Evolutionary conservation across 2,113 vertebrate species (phyloP).

Genomic region (Laticauda colubrina): DNA sequence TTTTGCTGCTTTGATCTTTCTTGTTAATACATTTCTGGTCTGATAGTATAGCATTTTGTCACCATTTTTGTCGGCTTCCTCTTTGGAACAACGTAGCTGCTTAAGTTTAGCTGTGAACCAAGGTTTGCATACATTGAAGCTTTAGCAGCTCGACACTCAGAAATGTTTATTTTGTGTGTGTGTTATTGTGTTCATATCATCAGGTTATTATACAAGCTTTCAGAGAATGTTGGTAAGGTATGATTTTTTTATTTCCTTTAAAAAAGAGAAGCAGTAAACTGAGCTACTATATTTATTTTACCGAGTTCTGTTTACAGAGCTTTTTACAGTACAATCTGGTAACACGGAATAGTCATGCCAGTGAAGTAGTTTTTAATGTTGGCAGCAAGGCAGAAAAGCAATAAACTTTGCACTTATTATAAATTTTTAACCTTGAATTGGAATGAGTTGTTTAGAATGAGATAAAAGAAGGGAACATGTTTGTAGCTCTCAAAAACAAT

Average conservation of each 20-base stretch:
- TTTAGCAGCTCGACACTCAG: constrained; percentile 27
- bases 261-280: constrained; percentile 30
- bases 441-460: constrained; percentile 22
- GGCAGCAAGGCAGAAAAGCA: not conserved
- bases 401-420: not conserved
- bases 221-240: constrained; percentile 17
- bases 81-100: too few relatives aligned
- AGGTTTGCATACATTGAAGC: constrained; percentile 7
- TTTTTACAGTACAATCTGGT: not conserved
- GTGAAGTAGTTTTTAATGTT: not conserved
- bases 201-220: constrained; percentile 11
- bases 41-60: too few relatives aligned
- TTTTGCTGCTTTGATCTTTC: too few relatives aligned
- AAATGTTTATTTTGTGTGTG: too few relatives aligned
- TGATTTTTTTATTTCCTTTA: constrained; percentile 11
- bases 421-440: not conserved
- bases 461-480: not conserved
- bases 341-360: not conserved
- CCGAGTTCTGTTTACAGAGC: constrained; percentile 9
- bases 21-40: too few relatives aligned
- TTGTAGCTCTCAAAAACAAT: not conserved
- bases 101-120: too few relatives aligned
- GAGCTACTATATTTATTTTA: constrained; percentile 38
- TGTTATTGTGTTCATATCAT: too few relatives aligned
- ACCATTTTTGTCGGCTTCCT: too few relatives aligned